Conservation (phyloP, 2,888 invertebrate species). For the Neocrepidodera transversa region DNA sequence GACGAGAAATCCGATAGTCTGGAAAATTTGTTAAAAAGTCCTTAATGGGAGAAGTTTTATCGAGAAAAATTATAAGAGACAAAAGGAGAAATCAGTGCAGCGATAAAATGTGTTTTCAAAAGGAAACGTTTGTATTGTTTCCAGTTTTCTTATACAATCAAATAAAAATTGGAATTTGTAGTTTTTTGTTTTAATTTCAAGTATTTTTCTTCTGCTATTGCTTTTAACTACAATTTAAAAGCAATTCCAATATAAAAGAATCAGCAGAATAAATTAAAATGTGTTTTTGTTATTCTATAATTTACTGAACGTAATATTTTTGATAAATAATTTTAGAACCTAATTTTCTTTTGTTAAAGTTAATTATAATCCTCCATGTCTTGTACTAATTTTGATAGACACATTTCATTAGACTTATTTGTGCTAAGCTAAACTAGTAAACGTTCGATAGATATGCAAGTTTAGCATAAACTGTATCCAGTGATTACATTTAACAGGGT, state of each 20-base stretch:
- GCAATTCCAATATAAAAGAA: too few species aligned
- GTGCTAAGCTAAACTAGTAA: background rate
- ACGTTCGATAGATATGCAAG: constrained; percentile 7
- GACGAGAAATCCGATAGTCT: background rate
- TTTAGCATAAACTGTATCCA: background rate
- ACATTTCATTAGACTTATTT: background rate
- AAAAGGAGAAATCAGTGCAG: background rate
- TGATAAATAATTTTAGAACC: too few species aligned
- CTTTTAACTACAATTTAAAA: too few species aligned
- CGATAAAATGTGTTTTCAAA: background rate
- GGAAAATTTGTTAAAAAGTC: background rate
- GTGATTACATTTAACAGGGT: constrained; percentile 45
- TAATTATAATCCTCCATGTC: too few species aligned
- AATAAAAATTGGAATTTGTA: too few species aligned
- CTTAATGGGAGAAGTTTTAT: background rate
- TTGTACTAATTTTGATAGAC: background rate
- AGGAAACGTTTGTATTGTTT: background rate
- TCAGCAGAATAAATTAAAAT: too few species aligned
- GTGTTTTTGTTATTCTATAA: too few species aligned
- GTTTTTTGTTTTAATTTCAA: too few species aligned
- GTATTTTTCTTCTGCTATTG: too few species aligned
- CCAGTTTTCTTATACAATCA: too few species aligned
- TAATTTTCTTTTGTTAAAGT: too few species aligned
- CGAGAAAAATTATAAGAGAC: background rate
- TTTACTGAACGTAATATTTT: too few species aligned